Evolutionary conservation across 2,797 vertebrate species (phyloP).

Genomic region (Peromyscus attwateri): DNA sequence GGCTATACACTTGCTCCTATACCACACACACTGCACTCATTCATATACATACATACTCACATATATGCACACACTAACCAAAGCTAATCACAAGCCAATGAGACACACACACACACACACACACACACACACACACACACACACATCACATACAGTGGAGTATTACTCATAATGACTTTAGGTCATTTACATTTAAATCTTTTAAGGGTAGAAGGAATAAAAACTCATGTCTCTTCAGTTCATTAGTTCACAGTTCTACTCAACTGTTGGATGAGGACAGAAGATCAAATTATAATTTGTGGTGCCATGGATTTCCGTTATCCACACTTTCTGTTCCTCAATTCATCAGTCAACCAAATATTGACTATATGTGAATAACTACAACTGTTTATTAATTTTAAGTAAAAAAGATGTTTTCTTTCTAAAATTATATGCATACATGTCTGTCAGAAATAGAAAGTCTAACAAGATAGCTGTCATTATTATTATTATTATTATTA

Average conservation of each 20-base stretch:
- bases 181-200: constrained; percentile 3
- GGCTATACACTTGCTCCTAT: not conserved
- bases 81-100: not conserved
- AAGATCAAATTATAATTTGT: constrained; percentile 3
- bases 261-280: not conserved
- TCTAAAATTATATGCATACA: not conserved
- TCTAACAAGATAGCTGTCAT: not conserved
- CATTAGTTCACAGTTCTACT: not conserved
- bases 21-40: not conserved
- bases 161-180: not conserved
- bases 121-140: not conserved
- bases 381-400: not conserved
- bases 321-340: constrained; percentile 19
- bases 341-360: not conserved
- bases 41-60: not conserved
- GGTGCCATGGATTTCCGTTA: constrained; percentile 11
- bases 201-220: not conserved
- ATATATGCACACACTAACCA: not conserved
- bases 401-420: not conserved
- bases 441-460: not conserved
- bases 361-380: constrained; percentile 2
- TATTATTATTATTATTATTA: not conserved
- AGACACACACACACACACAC: not conserved
- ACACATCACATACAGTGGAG: not conserved
- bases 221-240: not conserved